These are phyloP conservation scores for Anoplopoma fimbria DNA, from an alignment of 2,113 vertebrate species.

Conservation along the genomic window DNA sequence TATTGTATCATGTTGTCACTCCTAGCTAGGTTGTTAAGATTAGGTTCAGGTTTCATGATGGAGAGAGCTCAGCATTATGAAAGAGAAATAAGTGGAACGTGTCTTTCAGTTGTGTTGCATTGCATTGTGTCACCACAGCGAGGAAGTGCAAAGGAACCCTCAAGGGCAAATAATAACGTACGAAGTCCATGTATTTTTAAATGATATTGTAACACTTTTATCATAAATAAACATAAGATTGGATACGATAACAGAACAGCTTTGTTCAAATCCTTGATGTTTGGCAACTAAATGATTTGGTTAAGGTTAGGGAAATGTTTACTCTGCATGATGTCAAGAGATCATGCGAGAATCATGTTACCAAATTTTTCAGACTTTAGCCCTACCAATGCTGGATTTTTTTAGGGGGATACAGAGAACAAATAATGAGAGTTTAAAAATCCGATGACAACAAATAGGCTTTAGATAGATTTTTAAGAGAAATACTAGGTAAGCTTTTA, in stretches of 20 bases:
- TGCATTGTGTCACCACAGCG: not conserved
- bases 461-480: no score
- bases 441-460: no score
- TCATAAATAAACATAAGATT: not conserved
- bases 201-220: not conserved
- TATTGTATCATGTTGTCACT: slow-evolving; percentile 10
- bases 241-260: not conserved
- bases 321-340: not conserved
- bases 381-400: no score
- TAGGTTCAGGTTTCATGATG: not conserved
- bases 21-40: slow-evolving; percentile 1
- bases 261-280: not conserved
- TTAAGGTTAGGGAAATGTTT: no score
- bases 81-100: not conserved
- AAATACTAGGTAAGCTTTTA: no score
- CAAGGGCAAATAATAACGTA: not conserved
- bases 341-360: not conserved
- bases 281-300: not conserved
- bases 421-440: no score
- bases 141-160: not conserved
- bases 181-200: not conserved
- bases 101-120: slow-evolving; percentile 6
- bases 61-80: slow-evolving; percentile 4
- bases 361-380: not conserved
- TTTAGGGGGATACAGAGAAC: no score